Evolutionary conservation across 2,797 vertebrate genomes (phyloP).

Genomic region (Hozukius guyotensis): DNA sequence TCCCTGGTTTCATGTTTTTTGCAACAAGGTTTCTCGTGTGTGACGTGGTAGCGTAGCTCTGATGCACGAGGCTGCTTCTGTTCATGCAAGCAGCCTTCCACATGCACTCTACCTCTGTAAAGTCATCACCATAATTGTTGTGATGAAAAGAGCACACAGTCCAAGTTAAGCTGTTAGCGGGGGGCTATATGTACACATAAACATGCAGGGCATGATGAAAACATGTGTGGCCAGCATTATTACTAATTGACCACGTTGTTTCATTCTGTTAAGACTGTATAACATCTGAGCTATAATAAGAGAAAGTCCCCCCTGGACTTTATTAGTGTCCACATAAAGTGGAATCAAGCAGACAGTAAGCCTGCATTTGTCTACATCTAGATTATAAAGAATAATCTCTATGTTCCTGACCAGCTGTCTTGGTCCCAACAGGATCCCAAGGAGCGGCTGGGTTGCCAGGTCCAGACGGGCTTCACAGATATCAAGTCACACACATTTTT

Average conservation of each 20-base stretch:
- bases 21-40: neutral
- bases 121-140: slow-evolving; percentile 4
- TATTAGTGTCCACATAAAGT: neutral
- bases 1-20: neutral
- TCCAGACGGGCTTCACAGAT: slow-evolving; percentile 93
- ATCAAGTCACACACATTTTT: slow-evolving; percentile 99
- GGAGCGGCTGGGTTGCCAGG: slow-evolving; percentile 96
- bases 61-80: neutral
- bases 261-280: neutral
- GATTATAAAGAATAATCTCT: neutral
- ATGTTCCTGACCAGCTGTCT: slow-evolving; percentile 43
- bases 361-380: neutral
- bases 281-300: neutral
- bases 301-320: neutral
- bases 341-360: neutral
- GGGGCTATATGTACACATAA: neutral
- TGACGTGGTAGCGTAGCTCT: neutral
- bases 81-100: slow-evolving; percentile 7
- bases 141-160: slow-evolving; percentile 10
- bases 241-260: slow-evolving; percentile 1
- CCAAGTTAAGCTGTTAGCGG: neutral
- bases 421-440: slow-evolving; percentile 91
- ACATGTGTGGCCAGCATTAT: slow-evolving; percentile 1
- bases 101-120: neutral
- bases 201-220: neutral